These are phyloP conservation scores for Ctenopoma multispine DNA, from an alignment of 2,797 vertebrate species.

Conservation along the genomic window DNA sequence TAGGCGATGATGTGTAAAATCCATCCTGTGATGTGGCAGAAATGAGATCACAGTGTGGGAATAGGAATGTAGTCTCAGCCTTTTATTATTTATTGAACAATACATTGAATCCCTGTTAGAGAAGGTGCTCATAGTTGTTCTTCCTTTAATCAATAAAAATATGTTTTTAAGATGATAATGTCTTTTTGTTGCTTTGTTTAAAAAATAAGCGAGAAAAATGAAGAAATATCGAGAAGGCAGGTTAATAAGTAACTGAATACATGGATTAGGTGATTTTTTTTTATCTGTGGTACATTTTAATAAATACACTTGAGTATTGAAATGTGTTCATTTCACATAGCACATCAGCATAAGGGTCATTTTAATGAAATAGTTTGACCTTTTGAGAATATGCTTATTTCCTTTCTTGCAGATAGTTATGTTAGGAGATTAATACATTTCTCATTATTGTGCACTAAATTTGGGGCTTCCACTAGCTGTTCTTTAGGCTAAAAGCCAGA, in stretches of 20 bases:
- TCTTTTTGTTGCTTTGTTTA: slow-evolving; percentile 15
- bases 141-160: slow-evolving; percentile 19
- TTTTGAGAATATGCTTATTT: not conserved
- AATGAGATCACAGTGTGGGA: slow-evolving; percentile 55
- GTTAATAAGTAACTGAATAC: slow-evolving; percentile 10
- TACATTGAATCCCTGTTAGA: slow-evolving; percentile 28
- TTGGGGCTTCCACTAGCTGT: slow-evolving; percentile 4
- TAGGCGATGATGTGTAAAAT: slow-evolving; percentile 58
- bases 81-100: slow-evolving; percentile 28
- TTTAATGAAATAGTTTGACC: slow-evolving; percentile 1
- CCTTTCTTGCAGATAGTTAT: slow-evolving; percentile 7
- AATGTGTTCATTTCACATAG: too few relatives aligned
- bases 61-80: slow-evolving; percentile 22
- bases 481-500: not conserved
- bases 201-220: slow-evolving; percentile 6
- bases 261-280: slow-evolving; percentile 20
- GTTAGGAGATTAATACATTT: not conserved
- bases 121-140: slow-evolving; percentile 10
- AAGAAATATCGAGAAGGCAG: slow-evolving; percentile 31
- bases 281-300: slow-evolving; percentile 11
- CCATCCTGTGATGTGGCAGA: slow-evolving; percentile 48
- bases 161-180: slow-evolving; percentile 31
- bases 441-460: not conserved
- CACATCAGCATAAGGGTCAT: too few relatives aligned
- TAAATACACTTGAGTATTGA: slow-evolving; percentile 18